phyloP scores from a whole-genome alignment of 2,797 vertebrate species.

The Sebastes matsubarae region DNA sequence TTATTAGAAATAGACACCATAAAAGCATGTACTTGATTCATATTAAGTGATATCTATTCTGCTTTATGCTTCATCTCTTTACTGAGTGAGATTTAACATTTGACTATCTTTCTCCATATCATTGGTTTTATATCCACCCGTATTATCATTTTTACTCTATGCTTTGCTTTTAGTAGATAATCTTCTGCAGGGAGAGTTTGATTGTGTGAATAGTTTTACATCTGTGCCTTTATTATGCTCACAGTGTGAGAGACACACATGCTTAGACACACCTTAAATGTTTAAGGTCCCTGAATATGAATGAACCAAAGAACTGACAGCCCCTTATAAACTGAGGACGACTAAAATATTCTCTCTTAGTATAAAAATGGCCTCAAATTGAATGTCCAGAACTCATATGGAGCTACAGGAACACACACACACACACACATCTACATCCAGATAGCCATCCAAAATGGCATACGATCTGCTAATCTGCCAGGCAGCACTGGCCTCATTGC shows the following conservation, averaged over 20 bases:
- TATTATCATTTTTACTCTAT: neutral
- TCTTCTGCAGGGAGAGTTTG: neutral
- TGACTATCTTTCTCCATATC: conserved; percentile 4
- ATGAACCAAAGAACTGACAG: neutral
- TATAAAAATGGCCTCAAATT: neutral
- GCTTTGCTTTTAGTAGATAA: neutral
- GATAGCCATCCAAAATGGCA: conserved; percentile 66
- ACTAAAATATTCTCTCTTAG: neutral
- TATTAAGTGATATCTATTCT: neutral
- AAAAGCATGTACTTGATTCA: neutral
- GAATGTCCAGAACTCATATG: neutral
- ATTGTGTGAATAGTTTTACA: neutral
- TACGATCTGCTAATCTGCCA: conserved; percentile 72
- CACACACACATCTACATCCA: conserved; percentile 11
- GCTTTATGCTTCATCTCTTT: neutral
- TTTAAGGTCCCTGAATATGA: neutral
- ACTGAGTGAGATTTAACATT: conserved; percentile 6
- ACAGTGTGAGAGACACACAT: neutral
- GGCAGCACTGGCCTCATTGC: conserved; percentile 69
- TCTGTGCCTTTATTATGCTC: neutral
- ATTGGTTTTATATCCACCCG: conserved; percentile 7
- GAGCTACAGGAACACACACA: neutral
- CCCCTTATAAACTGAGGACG: neutral
- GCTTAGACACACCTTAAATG: neutral
- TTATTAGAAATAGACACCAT: neutral